phyloP scores from a whole-genome alignment of 2,113 vertebrate species.

The Mormyrus lacerda region DNA sequence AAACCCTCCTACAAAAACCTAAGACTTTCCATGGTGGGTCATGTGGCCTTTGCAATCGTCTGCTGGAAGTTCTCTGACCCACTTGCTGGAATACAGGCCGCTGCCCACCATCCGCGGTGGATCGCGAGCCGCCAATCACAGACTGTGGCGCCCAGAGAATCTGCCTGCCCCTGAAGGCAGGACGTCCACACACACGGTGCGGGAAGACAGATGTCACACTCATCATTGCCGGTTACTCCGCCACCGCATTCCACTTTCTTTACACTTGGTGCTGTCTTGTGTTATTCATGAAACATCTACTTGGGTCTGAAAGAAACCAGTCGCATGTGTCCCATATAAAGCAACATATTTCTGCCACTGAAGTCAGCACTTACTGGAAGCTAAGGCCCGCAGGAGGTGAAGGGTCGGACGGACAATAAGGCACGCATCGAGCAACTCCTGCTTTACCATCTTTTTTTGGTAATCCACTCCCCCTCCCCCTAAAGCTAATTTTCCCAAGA shows the following conservation, averaged over 20 bases:
- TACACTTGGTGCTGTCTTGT: background rate
- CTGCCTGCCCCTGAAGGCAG: background rate
- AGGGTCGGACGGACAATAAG: constrained; percentile 1
- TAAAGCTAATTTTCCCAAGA: constrained; percentile 16
- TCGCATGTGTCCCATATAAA: constrained; percentile 35
- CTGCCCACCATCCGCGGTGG: background rate
- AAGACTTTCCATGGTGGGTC: background rate
- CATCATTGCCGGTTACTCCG: constrained; percentile 25
- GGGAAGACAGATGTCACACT: background rate
- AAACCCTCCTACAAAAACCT: background rate
- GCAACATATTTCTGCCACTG: constrained; percentile 31
- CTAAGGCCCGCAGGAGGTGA: constrained; percentile 17
- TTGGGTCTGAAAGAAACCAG: background rate
- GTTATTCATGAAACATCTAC: constrained; percentile 3
- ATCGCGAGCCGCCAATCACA: background rate
- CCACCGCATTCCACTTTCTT: constrained; percentile 10
- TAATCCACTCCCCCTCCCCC: background rate
- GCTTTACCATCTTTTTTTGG: constrained; percentile 17
- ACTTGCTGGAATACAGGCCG: background rate
- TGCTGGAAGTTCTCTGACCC: background rate
- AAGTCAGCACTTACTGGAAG: constrained; percentile 40
- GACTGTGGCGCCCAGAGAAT: background rate
- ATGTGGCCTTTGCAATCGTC: background rate
- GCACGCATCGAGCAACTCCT: background rate
- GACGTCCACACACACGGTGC: background rate